Percentiles rank a stretch among this genome's conserved stretches.
Evolutionary conservation across 2,113 vertebrate species (phyloP).

Genomic region (Gymnarchus niloticus): DNA sequence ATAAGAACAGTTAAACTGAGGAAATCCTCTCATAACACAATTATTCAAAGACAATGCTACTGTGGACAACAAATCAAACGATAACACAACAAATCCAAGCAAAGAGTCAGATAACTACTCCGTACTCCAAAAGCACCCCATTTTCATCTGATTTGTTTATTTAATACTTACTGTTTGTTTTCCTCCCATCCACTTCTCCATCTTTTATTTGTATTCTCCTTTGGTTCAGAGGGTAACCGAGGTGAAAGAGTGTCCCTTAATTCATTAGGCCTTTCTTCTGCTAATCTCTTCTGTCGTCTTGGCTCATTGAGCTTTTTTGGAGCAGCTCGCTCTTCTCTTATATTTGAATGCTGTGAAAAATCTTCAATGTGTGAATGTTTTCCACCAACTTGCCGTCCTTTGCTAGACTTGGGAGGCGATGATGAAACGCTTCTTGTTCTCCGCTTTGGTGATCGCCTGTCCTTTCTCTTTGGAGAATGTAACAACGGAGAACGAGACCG

Average conservation of each 20-base stretch:
- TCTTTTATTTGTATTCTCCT: constrained; percentile 80
- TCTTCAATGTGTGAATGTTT: constrained; percentile 71
- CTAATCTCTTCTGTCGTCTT: constrained; percentile 70
- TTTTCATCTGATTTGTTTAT: too few relatives aligned
- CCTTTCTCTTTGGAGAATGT: constrained; percentile 81
- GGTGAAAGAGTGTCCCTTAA: constrained; percentile 61
- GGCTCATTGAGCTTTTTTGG: constrained; percentile 72
- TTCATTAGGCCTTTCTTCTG: constrained; percentile 73
- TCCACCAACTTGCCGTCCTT: constrained; percentile 60
- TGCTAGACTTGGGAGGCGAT: constrained; percentile 70
- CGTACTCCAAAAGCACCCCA: background rate
- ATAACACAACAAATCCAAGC: background rate
- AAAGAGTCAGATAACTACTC: background rate
- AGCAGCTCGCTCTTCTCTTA: constrained; percentile 68
- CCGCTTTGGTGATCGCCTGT: constrained; percentile 81
- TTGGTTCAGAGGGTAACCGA: constrained; percentile 65
- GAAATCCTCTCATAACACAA: background rate
- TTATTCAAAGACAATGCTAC: background rate
- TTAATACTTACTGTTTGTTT: constrained; percentile 78
- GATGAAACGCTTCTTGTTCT: constrained; percentile 75
- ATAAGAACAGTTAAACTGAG: background rate
- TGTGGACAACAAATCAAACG: background rate
- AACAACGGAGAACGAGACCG: constrained; percentile 75
- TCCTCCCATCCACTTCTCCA: constrained; percentile 97
- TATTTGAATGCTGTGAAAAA: constrained; percentile 47